Conservation (phyloP, 2,797 vertebrate genomes). For the Lutjanus argentimaculatus region DNA sequence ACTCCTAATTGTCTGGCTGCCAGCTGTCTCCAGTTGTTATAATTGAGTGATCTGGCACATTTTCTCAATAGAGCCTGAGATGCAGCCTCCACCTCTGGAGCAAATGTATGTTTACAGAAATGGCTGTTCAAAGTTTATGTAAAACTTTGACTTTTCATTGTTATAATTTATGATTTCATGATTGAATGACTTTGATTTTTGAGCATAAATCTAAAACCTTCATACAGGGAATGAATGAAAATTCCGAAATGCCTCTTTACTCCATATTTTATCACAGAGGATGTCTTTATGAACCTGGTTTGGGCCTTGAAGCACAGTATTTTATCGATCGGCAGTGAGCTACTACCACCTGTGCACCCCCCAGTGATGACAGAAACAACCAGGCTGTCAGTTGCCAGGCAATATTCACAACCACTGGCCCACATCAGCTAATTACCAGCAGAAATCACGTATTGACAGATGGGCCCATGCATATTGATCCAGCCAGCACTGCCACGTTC, state of each 20-base stretch:
- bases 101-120: slow-evolving; percentile 66
- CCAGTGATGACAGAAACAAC: slow-evolving; percentile 83
- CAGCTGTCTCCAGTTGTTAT: slow-evolving; percentile 87
- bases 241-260: slow-evolving; percentile 36
- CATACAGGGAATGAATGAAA: slow-evolving; percentile 23
- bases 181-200: slow-evolving; percentile 29
- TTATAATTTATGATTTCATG: slow-evolving; percentile 42
- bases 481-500: slow-evolving; percentile 79
- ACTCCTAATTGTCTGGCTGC: slow-evolving; percentile 87
- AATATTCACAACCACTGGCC: slow-evolving; percentile 85
- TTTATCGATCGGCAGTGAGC: slow-evolving; percentile 74
- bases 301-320: slow-evolving; percentile 64
- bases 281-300: slow-evolving; percentile 74
- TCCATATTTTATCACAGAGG: slow-evolving; percentile 46
- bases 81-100: slow-evolving; percentile 75
- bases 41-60: slow-evolving; percentile 88
- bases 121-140: slow-evolving; percentile 43
- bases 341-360: slow-evolving; percentile 78
- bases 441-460: slow-evolving; percentile 87
- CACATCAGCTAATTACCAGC: slow-evolving; percentile 88
- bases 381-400: slow-evolving; percentile 85
- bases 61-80: slow-evolving; percentile 80
- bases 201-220: slow-evolving; percentile 39
- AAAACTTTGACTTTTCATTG: slow-evolving; percentile 47
- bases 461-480: slow-evolving; percentile 86